Base-by-base conservation (phyloP, 2,797 vertebrate genomes). In the Eremophila alpestris region DNA sequence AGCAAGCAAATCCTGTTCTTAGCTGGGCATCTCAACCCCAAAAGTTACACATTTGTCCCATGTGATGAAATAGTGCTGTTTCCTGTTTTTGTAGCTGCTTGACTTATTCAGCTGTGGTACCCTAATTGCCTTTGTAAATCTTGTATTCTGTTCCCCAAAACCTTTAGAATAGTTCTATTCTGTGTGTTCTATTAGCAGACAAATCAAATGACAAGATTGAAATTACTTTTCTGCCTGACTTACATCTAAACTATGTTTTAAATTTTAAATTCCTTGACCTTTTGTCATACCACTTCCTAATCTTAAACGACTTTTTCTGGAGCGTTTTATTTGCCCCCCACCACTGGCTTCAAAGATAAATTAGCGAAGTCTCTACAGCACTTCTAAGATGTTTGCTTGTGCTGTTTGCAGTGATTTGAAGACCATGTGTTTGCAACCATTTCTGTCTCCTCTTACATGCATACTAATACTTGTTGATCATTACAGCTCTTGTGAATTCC, bases 381-480 rank as follows among this genome's bases (percentile, higher is more conserved):
- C 63, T 54, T 86, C 43, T 75, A 65, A 87, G 56, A 92, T 51
- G 74, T 85, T 96, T 76, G 38, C 81, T 87, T 79, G 49, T 67
- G 45, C 67, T 82, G 1, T 92, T 93, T 90, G 83, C 78, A 70
- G n/a, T 77, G 83, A 74, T 90, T 82, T 74, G 92, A 60, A 83
- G 71, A 48, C 89, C 90, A 90, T 93, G 90, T 95, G 93, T 96
- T 94, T 89, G 94, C 89, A 93, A 43, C 81, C 60, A 62, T 90
- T 90, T 89, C 94, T 93, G 64, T 88, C 95, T 96, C 81, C 69
- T 67, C 56, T 95, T 92, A 89, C 74, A 78, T 90, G 81, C 92
- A 79, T 89, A 34, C 63, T 89, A 74, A 90, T 95, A 87, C 63
- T 90, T 95, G 94, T 82, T 95, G 96, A 95, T 94, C 78, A 85